These are phyloP conservation scores for Ephydatia muelleri DNA, from an alignment of 37 sponge, comb jelly and placozoan species.

Conservation along the genomic window DNA sequence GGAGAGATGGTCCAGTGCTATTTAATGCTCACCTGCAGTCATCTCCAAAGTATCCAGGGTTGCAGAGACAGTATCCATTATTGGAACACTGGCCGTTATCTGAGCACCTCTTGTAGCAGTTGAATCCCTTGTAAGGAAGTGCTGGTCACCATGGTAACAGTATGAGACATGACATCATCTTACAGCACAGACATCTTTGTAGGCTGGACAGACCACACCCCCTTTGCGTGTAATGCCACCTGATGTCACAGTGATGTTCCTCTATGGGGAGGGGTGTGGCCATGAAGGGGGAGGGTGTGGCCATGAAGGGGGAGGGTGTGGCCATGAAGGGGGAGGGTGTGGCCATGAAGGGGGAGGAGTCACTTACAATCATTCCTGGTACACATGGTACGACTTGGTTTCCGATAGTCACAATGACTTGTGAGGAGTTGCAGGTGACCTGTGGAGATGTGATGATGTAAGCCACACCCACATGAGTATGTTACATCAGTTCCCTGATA, in stretches of 20 bases:
- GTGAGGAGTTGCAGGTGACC: conserved; percentile 13
- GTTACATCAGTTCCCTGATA: no score
- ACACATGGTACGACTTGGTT: background rate
- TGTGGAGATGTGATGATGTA: conserved; percentile 16
- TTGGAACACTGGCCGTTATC: conserved; percentile 29
- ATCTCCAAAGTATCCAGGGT: conserved; percentile 67
- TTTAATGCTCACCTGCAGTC: conserved; percentile 53
- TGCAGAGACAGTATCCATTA: conserved; percentile 41
- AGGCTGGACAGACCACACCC: conserved; percentile 42
- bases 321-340: no score
- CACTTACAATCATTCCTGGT: conserved; percentile 1
- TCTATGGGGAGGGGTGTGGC: conserved; percentile 2
- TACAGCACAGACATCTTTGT: conserved; percentile 55
- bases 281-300: no score
- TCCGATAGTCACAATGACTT: conserved; percentile 8
- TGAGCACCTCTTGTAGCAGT: conserved; percentile 55
- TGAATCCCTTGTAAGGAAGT: conserved; percentile 9
- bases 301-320: background rate
- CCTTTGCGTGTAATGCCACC: conserved; percentile 16
- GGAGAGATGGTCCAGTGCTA: background rate
- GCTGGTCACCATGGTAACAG: background rate
- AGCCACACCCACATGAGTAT: no score
- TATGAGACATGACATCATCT: background rate
- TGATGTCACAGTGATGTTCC: background rate
- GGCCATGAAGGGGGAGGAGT: background rate